Percentiles rank a stretch among this genome's conserved stretches.
These are phyloP conservation scores for Drosophila nikananu DNA, from an alignment of 1,140 invertebrate species.

Conservation along the genomic window DNA sequence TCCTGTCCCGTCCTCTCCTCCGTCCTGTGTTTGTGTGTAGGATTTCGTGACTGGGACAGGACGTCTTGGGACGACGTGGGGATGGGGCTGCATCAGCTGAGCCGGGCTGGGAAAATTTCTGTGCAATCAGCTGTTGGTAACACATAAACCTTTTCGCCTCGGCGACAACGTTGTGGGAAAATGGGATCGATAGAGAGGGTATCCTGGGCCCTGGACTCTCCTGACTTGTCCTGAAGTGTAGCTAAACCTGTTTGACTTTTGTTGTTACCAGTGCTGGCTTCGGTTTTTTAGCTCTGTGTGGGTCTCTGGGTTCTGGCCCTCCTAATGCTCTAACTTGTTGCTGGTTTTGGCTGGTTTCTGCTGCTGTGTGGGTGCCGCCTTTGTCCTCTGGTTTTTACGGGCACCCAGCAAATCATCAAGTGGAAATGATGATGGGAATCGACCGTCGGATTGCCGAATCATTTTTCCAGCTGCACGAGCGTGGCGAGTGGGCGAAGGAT, in stretches of 20 bases:
- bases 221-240: conserved; percentile 59
- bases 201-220: background rate
- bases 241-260: conserved; percentile 83
- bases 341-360: conserved; percentile 30
- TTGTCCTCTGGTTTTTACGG: conserved; percentile 50
- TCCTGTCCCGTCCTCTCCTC: background rate
- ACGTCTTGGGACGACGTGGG: conserved; percentile 25
- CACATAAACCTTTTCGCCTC: conserved; percentile 28
- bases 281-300: conserved; percentile 46
- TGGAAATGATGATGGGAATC: conserved; percentile 67
- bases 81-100: conserved; percentile 66
- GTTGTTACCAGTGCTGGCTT: conserved; percentile 56
- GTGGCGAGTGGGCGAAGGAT: conserved; percentile 71
- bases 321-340: conserved; percentile 63
- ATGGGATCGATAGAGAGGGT: conserved; percentile 28
- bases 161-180: conserved; percentile 65
- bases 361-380: conserved; percentile 41
- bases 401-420: conserved; percentile 78
- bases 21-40: conserved; percentile 19
- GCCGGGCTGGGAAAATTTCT: conserved; percentile 78
- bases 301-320: conserved; percentile 23
- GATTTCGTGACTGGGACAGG: conserved; percentile 13
- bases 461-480: conserved; percentile 81
- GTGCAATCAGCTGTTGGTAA: conserved; percentile 74
- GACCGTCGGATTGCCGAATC: conserved; percentile 70